phyloP scores from a whole-genome alignment of 2,113 vertebrate species.

The Craseonycteris thonglongyai region DNA sequence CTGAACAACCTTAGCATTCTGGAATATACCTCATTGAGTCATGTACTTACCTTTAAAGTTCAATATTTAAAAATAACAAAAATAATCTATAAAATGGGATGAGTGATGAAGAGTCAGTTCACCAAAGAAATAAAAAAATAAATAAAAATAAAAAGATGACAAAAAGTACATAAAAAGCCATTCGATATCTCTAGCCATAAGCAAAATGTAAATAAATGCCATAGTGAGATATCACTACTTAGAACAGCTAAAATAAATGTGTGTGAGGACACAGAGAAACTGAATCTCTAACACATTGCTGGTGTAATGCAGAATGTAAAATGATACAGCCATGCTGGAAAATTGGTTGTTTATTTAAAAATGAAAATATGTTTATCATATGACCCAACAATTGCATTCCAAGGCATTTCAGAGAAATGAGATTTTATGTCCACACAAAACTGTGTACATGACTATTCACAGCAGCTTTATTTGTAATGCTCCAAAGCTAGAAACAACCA shows the following conservation, averaged over 20 bases:
- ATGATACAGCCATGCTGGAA: neutral
- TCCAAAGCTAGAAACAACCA: neutral
- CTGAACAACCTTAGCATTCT: neutral
- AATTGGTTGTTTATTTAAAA: neutral
- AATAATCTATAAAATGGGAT: neutral
- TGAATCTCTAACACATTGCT: neutral
- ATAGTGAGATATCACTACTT: neutral
- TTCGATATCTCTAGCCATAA: neutral
- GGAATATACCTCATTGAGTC: neutral
- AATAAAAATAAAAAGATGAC: neutral
- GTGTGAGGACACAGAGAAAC: neutral
- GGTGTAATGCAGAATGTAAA: neutral
- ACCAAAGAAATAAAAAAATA: neutral
- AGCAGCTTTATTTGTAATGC: neutral
- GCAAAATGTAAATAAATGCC: neutral
- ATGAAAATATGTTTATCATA: neutral
- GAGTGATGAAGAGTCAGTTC: neutral
- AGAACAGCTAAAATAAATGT: neutral
- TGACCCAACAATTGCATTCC: neutral
- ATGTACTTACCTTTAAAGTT: neutral
- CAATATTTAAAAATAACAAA: neutral
- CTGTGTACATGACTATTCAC: neutral
- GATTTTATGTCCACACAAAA: neutral
- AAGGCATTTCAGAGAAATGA: neutral
- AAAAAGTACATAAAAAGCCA: neutral